Base-by-base conservation (phyloP, 2,113 vertebrate genomes). In the Chaetura pelagica region DNA sequence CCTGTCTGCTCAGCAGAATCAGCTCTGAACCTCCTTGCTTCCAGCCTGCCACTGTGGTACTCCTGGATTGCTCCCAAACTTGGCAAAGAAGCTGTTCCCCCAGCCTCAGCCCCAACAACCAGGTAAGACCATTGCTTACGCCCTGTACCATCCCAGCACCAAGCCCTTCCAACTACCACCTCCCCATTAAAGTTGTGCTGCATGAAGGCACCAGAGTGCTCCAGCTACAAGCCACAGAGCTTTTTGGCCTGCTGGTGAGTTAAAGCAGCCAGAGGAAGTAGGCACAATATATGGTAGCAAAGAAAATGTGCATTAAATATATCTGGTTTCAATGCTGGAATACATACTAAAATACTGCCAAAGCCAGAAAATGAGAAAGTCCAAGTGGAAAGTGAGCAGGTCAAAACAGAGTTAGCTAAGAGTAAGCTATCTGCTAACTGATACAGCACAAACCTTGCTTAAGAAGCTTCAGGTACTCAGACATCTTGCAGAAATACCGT, bases 121-220 rank as follows among this genome's bases (percentile, higher is more conserved):
- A 67, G 40, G 19, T 38, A 48, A 68, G 24, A 24, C 13, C 4
- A 4, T 10, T 48, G 16, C 34, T 91, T 20, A 67, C 24, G 32
- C 24, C 21, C 46, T n/a, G 7, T 12, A n/a, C 29, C 15, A 64
- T 22, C 51, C 32, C 5, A 69, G 35, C 54, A 69, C 26, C 13
- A 40, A 58, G 12, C 11, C 29, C 8, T 32, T 69, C 29, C 55
- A 75, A 24, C 2, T 44, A 22, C 8, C 7, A 7, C 19, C 40
- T 92, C 11, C 24, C 19, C n/a, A 12, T 12, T 18, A 3, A 34
- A 23, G 35, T 4, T 62, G 34, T 42, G 26, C 13, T 68, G 15
- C 2, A 2, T 2, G 6, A 61, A n/a, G 0, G 8, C 3, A 13
- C 7, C 24, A 32, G 34, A 29, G 15, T 6, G 16, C 23, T 71